These are phyloP conservation scores for Tachuris rubrigastra DNA, from an alignment of 2,113 vertebrate species.

Conservation along the genomic window DNA sequence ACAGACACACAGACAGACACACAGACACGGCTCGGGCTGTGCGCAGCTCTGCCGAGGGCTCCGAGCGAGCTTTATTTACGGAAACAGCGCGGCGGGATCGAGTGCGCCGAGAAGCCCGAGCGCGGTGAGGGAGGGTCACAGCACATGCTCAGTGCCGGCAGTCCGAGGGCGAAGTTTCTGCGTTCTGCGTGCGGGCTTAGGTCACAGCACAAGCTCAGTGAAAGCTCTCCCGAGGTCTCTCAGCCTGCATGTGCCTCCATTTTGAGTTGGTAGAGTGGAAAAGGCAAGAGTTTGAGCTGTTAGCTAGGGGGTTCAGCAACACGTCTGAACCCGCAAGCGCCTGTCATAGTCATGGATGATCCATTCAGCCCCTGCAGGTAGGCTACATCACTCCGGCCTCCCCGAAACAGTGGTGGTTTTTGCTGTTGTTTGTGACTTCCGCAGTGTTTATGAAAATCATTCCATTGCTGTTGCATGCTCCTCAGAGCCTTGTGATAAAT, in stretches of 20 bases:
- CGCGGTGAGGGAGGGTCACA: constrained; percentile 85
- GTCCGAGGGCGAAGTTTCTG: constrained; percentile 86
- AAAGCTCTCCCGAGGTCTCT: constrained; percentile 78
- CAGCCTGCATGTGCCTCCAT: constrained; percentile 95
- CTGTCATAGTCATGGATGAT: constrained; percentile 91
- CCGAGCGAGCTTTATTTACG: constrained; percentile 76
- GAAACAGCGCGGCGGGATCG: constrained; percentile 66
- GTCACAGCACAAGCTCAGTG: constrained; percentile 98
- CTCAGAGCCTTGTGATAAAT: neutral
- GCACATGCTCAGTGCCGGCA: constrained; percentile 97
- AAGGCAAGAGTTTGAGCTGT: constrained; percentile 73
- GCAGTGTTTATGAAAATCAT: constrained; percentile 53
- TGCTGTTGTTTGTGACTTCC: constrained; percentile 50
- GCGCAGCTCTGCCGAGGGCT: too few species aligned
- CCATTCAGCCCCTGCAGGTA: constrained; percentile 96
- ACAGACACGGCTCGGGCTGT: too few species aligned
- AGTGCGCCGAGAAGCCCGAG: constrained; percentile 11
- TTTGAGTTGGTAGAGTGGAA: constrained; percentile 90
- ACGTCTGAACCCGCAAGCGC: constrained; percentile 70
- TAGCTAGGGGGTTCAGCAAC: constrained; percentile 37
- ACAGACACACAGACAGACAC: too few species aligned
- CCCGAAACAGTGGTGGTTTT: constrained; percentile 19
- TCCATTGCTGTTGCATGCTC: constrained; percentile 51
- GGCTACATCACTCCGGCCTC: constrained; percentile 75
- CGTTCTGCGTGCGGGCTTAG: constrained; percentile 93